Conservation (phyloP, 1,140 invertebrate genomes). For the Drosophila nikananu region DNA sequence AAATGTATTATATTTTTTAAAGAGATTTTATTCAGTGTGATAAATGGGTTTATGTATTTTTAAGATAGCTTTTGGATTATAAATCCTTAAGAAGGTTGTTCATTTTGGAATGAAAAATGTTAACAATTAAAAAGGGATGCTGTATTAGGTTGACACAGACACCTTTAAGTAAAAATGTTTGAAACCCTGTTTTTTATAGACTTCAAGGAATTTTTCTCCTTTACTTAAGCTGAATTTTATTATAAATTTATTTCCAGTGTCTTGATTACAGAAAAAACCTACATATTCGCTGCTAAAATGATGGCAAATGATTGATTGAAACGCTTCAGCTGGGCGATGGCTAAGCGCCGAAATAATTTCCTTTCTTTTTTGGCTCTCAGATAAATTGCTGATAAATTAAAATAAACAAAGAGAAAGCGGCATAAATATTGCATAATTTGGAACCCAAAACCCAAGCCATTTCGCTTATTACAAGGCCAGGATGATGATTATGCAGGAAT, state of each 20-base stretch:
- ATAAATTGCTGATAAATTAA: conserved; percentile 56
- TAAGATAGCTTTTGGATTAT: background rate
- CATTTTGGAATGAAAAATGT: background rate
- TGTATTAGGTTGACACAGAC: too few species aligned
- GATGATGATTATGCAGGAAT: conserved; percentile 50
- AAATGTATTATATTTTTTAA: background rate
- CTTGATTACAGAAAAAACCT: background rate
- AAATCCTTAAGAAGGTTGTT: too few species aligned
- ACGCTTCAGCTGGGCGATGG: conserved; percentile 1
- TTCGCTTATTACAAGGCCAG: conserved; percentile 45
- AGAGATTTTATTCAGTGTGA: fast-evolving
- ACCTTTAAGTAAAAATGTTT: too few species aligned
- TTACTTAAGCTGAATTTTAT: background rate
- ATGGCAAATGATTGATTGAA: conserved; percentile 60
- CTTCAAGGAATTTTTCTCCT: background rate
- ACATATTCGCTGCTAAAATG: conserved; percentile 11
- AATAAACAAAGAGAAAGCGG: conserved; percentile 34
- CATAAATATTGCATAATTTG: conserved; percentile 58
- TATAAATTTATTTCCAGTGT: background rate
- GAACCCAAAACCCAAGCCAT: conserved; percentile 19
- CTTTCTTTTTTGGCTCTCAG: background rate
- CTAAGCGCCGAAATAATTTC: conserved; percentile 23
- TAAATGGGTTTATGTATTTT: background rate
- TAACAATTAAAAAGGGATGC: background rate
- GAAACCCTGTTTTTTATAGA: too few species aligned